These are phyloP conservation scores for Stegana nigrithorax DNA, from an alignment of 2,888 invertebrate genomes.

Conservation along the genomic window DNA sequence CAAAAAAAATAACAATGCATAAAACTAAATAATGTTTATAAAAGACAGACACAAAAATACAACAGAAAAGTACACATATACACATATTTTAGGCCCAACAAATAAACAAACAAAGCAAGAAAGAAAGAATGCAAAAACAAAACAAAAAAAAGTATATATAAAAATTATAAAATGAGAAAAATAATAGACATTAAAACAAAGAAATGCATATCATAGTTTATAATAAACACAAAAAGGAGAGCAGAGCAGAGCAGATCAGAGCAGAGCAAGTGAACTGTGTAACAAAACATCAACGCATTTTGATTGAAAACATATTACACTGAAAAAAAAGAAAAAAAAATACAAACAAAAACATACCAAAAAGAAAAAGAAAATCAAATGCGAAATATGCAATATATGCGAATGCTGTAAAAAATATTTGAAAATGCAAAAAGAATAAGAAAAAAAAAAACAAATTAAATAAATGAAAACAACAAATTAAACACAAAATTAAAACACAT, in stretches of 20 bases:
- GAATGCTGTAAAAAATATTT: conserved; percentile 22
- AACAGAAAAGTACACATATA: not conserved
- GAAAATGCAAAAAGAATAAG: conserved; percentile 20
- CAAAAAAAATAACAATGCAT: too few species aligned
- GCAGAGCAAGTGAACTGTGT: not conserved
- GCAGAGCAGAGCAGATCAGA: conserved; percentile 33
- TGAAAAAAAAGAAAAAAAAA: conserved; percentile 2
- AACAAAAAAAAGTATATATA: conserved; percentile 33
- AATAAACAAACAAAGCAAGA: conserved; percentile 29
- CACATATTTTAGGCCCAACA: conserved; percentile 14
- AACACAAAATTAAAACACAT: not conserved
- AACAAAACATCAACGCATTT: not conserved
- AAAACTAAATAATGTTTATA: too few species aligned
- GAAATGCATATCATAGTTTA: conserved; percentile 91
- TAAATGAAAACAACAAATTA: not conserved
- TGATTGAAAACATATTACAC: not conserved
- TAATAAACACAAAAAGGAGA: conserved; percentile 69
- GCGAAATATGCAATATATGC: not conserved
- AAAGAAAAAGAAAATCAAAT: conserved; percentile 27
- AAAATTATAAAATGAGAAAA: conserved; percentile 22
- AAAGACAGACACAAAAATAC: not conserved
- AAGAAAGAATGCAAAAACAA: conserved; percentile 20
- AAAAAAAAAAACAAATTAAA: conserved; percentile 30
- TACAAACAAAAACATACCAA: conserved; percentile 17
- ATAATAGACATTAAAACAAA: conserved; percentile 57